These are phyloP conservation scores for Saguinus imperator DNA, from an alignment of 2,113 vertebrate genomes.

Conservation along the genomic window DNA sequence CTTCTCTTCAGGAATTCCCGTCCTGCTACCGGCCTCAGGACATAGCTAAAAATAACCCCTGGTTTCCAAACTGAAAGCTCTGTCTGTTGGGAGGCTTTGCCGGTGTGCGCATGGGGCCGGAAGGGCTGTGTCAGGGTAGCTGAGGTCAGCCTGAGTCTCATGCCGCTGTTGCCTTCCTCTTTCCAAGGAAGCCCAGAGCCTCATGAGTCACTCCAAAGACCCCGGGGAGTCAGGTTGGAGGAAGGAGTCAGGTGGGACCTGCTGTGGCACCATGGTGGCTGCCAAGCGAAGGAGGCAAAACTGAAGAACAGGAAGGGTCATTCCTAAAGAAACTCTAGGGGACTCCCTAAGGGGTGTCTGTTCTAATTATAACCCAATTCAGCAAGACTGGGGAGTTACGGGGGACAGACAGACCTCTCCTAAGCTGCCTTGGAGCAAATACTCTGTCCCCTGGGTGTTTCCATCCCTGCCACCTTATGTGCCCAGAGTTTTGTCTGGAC, in stretches of 20 bases:
- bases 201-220: conserved; percentile 49
- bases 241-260: background rate
- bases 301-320: background rate
- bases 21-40: conserved; percentile 73
- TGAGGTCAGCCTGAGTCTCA: conserved; percentile 55
- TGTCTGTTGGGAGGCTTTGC: background rate
- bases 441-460: background rate
- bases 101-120: conserved; percentile 35
- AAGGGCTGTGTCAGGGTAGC: conserved; percentile 61
- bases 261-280: background rate
- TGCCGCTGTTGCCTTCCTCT: conserved; percentile 54
- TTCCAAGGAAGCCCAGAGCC: conserved; percentile 59
- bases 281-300: background rate
- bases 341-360: background rate
- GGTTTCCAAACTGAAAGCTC: conserved; percentile 61
- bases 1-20: conserved; percentile 72
- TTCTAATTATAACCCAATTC: background rate
- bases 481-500: conserved; percentile 12
- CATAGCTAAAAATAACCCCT: conserved; percentile 74
- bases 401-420: background rate
- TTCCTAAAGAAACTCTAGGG: background rate
- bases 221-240: background rate
- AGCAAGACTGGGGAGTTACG: background rate
- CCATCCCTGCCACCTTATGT: background rate
- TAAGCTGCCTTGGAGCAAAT: background rate